Evolutionary conservation across 1,140 invertebrate genomes (phyloP).

Genomic region (Bombyx mandarina): DNA sequence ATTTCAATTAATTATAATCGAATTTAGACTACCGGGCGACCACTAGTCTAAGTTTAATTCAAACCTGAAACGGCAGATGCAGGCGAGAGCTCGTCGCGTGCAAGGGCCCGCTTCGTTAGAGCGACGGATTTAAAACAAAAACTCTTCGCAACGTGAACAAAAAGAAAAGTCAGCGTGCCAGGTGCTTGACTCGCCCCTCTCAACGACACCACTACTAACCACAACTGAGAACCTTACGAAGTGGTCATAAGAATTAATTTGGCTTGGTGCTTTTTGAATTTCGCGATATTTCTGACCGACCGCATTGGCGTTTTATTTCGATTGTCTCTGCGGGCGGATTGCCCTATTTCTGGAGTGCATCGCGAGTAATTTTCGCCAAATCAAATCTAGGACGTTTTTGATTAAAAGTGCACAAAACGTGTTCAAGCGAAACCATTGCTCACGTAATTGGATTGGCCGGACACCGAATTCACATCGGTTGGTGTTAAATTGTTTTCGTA

Average conservation of each 20-base stretch:
- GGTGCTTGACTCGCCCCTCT: slow-evolving; percentile 33
- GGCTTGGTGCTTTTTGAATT: slow-evolving; percentile 6
- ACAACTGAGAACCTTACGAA: slow-evolving; percentile 21
- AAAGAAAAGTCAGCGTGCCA: slow-evolving; percentile 44
- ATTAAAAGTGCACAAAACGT: no score
- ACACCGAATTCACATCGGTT: no score
- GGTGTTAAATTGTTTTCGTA: no score
- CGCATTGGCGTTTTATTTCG: slow-evolving; percentile 38
- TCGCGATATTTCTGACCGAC: slow-evolving; percentile 14
- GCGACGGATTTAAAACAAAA: slow-evolving; percentile 63
- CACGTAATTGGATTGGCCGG: no score
- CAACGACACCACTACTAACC: slow-evolving; percentile 20
- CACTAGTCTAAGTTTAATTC: not conserved
- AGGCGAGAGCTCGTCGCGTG: slow-evolving; percentile 26
- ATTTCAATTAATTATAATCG: no score
- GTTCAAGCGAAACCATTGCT: no score
- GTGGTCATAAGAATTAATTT: slow-evolving; percentile 30
- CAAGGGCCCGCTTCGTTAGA: slow-evolving; percentile 56
- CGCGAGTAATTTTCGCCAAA: slow-evolving; percentile 36
- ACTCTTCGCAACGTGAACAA: slow-evolving; percentile 40
- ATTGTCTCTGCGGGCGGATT: slow-evolving; percentile 63
- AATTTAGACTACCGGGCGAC: not conserved
- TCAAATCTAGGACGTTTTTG: no score
- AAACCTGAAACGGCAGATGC: slow-evolving; percentile 25
- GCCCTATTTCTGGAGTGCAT: slow-evolving; percentile 54